Percentiles rank a stretch among this genome's conserved stretches.
phyloP scores from a whole-genome alignment of 2,888 invertebrate genomes.

The Dryococelus australis region DNA sequence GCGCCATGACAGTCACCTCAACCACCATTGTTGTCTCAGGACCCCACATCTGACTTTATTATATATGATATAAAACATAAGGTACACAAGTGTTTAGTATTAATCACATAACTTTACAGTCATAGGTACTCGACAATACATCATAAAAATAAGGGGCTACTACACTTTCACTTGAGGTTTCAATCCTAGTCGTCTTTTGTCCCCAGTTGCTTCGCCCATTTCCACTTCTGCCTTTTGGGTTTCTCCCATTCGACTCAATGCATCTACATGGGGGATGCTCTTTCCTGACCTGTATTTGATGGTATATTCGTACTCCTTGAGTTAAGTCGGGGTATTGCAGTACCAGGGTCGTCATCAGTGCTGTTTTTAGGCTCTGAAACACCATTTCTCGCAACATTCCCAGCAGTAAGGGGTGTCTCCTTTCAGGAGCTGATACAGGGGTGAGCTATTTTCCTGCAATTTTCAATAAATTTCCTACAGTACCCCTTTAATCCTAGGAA shows the following conservation, averaged over 20 bases:
- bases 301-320: conserved; percentile 53
- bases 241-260: not conserved
- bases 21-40: no score
- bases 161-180: not conserved
- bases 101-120: no score
- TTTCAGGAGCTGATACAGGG: not conserved
- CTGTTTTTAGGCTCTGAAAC: conserved; percentile 30
- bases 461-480: not conserved
- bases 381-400: conserved; percentile 29
- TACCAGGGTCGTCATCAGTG: conserved; percentile 34
- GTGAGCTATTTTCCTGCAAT: not conserved
- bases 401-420: not conserved
- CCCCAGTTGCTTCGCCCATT: not conserved
- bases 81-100: no score
- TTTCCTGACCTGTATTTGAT: conserved; percentile 52
- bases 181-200: not conserved
- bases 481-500: not conserved
- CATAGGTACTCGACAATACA: no score
- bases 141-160: no score
- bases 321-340: conserved; percentile 45
- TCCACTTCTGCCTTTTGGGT: not conserved
- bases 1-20: no score
- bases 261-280: conserved; percentile 52
- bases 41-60: no score
- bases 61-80: no score